Conservation (phyloP, 2,888 invertebrate genomes). For the Hydriomena furcata region DNA sequence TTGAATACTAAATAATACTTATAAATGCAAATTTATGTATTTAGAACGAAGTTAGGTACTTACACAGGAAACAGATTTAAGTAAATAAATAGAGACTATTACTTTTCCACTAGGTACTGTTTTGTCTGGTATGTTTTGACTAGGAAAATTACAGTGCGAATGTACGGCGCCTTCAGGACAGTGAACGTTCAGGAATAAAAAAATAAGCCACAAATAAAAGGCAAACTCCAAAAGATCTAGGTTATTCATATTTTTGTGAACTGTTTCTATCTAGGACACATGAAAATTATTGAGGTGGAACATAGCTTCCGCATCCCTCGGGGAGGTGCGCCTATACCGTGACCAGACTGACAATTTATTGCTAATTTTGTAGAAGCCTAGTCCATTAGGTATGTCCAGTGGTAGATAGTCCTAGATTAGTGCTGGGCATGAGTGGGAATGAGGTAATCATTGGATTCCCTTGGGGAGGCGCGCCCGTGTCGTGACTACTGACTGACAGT, state of each 20-base stretch:
- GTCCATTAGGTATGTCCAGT: neutral
- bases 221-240: too few species aligned
- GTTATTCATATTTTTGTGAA: neutral
- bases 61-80: too few species aligned
- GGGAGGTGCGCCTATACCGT: neutral
- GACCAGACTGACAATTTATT: neutral
- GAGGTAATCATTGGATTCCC: slow-evolving; percentile 68
- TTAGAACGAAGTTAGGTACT: too few species aligned
- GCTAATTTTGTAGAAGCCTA: neutral
- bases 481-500: slow-evolving; percentile 35
- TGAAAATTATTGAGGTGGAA: neutral
- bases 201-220: too few species aligned
- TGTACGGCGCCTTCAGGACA: too few species aligned
- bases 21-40: too few species aligned
- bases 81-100: too few species aligned
- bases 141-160: too few species aligned
- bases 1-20: too few species aligned
- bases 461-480: slow-evolving; percentile 49
- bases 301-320: neutral
- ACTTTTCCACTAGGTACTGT: too few species aligned
- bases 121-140: too few species aligned
- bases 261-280: neutral
- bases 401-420: neutral
- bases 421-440: slow-evolving; percentile 48
- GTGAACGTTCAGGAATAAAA: too few species aligned